Percentiles rank a stretch among this genome's conserved stretches.
Evolutionary conservation across 2,888 invertebrate species (phyloP).

Genomic region (Salticus scenicus): DNA sequence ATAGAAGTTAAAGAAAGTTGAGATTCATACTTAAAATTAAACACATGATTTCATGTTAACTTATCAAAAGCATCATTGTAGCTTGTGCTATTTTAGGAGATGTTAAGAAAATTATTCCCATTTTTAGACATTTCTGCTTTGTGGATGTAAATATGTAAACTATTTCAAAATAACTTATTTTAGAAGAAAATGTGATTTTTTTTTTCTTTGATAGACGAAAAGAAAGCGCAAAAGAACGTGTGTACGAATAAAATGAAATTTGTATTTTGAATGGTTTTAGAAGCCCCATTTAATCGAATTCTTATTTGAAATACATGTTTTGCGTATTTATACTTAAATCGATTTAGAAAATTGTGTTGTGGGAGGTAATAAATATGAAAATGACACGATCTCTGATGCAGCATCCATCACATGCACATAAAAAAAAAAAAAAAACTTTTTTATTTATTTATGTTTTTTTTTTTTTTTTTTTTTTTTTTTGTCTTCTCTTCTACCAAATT

Average conservation of each 20-base stretch:
- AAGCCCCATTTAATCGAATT: background rate
- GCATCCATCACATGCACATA: slow-evolving; percentile 47
- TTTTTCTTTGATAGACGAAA: no score
- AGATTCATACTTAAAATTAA: no score
- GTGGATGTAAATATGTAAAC: no score
- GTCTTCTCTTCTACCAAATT: background rate
- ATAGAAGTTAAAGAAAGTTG: no score
- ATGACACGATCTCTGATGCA: slow-evolving; percentile 41
- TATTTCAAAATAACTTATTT: no score
- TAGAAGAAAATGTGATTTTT: no score
- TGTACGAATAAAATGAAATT: background rate
- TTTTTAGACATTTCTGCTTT: no score
- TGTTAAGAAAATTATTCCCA: no score
- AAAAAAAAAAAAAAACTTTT: background rate
- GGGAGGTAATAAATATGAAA: slow-evolving; percentile 58
- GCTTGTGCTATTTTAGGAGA: no score
- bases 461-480: background rate
- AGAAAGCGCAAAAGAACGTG: no score
- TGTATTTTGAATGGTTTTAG: background rate
- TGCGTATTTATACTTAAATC: background rate
- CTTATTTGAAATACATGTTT: background rate
- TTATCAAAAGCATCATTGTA: no score
- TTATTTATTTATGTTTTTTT: background rate
- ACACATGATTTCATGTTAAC: no score
- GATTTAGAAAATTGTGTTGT: slow-evolving; percentile 8